Percentiles rank a stretch among this genome's conserved stretches.
phyloP scores from a whole-genome alignment of 2,797 vertebrate genomes.

The Rhinophrynus dorsalis region DNA sequence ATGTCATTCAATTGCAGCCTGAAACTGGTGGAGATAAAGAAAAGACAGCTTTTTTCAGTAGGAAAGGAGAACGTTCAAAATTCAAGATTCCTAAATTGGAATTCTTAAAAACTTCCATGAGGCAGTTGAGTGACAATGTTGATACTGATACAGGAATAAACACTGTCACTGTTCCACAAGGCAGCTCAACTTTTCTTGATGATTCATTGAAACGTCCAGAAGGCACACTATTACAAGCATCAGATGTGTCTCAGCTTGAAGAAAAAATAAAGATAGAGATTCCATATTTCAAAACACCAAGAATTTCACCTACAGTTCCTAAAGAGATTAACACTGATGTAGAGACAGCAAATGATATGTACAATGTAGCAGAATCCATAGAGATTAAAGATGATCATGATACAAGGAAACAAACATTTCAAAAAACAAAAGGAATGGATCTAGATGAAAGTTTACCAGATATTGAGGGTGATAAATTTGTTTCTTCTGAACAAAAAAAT shows the following conservation, averaged over 20 bases:
- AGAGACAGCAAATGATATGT: neutral
- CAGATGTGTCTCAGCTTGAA: neutral
- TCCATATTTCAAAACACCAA: conserved; percentile 60
- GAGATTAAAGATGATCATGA: neutral
- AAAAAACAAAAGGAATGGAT: neutral
- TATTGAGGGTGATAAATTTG: neutral
- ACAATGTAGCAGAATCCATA: neutral
- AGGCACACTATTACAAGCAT: neutral
- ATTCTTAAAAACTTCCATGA: conserved; percentile 39
- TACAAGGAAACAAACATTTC: neutral
- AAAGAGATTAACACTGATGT: conserved; percentile 12
- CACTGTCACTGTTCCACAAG: neutral
- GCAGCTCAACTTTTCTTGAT: neutral
- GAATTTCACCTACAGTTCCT: conserved; percentile 51
- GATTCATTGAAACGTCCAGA: neutral
- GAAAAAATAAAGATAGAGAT: conserved; percentile 52
- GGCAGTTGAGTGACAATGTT: neutral
- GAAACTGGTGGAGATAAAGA: neutral
- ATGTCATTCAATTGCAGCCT: neutral
- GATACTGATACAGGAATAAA: neutral
- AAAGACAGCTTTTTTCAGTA: neutral
- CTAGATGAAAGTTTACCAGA: neutral
- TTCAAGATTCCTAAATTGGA: neutral
- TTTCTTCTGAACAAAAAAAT: neutral
- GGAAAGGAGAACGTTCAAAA: neutral